Percentiles rank a stretch among this genome's conserved stretches.
phyloP scores from a whole-genome alignment of 1,140 invertebrate genomes.

The Ridgeia piscesae region DNA sequence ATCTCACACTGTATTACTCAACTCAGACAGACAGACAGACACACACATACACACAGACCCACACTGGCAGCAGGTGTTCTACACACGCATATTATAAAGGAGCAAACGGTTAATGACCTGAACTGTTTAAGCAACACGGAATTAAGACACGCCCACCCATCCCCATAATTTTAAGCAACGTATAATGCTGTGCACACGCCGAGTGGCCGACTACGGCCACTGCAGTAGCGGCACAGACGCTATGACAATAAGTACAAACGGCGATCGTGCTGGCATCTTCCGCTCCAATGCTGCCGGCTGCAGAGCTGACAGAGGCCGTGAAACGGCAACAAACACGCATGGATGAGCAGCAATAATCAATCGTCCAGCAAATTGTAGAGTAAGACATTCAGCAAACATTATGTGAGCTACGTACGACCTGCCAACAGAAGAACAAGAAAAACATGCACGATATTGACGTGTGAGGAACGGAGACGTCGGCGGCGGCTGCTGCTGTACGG shows the following conservation, averaged over 20 bases:
- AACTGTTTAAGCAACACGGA: conserved; percentile 1
- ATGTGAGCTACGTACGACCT: neutral
- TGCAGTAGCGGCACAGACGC: neutral
- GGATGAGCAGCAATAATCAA: conserved; percentile 5
- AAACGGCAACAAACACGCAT: conserved; percentile 4
- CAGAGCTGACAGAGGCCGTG: neutral
- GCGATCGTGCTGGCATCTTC: neutral
- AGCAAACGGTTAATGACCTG: neutral
- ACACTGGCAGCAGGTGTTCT: neutral
- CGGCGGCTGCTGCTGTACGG: neutral
- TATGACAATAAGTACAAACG: conserved; percentile 6
- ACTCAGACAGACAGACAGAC: neutral
- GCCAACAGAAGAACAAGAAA: conserved; percentile 5
- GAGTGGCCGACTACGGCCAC: neutral
- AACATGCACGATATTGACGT: neutral
- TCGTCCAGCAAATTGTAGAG: conserved; percentile 4
- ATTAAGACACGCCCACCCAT: neutral
- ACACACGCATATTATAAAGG: neutral
- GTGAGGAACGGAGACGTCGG: neutral
- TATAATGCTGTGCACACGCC: neutral
- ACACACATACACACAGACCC: neutral
- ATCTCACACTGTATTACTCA: neutral
- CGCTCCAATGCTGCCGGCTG: neutral
- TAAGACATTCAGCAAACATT: neutral
- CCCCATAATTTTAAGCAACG: neutral